Base-by-base conservation (phyloP, 1,140 invertebrate species). In the Anoplolepis gracilipes region DNA sequence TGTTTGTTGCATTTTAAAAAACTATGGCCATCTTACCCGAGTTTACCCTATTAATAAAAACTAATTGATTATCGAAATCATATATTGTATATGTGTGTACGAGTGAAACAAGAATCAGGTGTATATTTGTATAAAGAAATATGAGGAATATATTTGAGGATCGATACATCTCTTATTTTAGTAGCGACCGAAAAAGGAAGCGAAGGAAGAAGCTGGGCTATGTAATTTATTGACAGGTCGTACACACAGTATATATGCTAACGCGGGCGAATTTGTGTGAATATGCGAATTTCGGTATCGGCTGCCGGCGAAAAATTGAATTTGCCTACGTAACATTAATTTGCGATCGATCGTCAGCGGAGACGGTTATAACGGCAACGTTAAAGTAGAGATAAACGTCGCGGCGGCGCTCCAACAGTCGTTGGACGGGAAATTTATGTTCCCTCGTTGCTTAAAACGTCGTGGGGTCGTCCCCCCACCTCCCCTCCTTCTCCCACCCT, bases 381-480 rank as follows among this genome's bases (percentile, higher is more conserved):
- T 73, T n/a, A 82, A 49, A 82, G 78, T 82, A 61, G 78, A 82
- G 16, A 82, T 82, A 82, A 82, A 82, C 39, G 78, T 82, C 78
- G 65, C 78, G 39, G 57, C 78, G 78, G 67, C 78, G 30, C 67
- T 73, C 67, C 25, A 19, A 59, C 53, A 55, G 36, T 82, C 78
- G 78, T 82, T 82, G 78, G 57, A 64, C 28, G 46, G 39, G 81
- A 84, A 84, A 76, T 84, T 84, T 84, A 84, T 77, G 70, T 84
- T 65, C 72, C 77, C 73, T 77, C 73, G 70, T 84, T 84, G 72
- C 59, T 76, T 75, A 75, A 16, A 62, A 49, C 69, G 72, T 62
- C 57, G 81, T 53, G 55, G 57, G 30, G 22, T 13, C 59, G 11
- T 5, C 25, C 11, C 22, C 11, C 25, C 1, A 13, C 13, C 13